Percentiles rank a stretch among this genome's conserved stretches.
Evolutionary conservation across 1,140 invertebrate species (phyloP).

Genomic region (Chymomyza costata): DNA sequence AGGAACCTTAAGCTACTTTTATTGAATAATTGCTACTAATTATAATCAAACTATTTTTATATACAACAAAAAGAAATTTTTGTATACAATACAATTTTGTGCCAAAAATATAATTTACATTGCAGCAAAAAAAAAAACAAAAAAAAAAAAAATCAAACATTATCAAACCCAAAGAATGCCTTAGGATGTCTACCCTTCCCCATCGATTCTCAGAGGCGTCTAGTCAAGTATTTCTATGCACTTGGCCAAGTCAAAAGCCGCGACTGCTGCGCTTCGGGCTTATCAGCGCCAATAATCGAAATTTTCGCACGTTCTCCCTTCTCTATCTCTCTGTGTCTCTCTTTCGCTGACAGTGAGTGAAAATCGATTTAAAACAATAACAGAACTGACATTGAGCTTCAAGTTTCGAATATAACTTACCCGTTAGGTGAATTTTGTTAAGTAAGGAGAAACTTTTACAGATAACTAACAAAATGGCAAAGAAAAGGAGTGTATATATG

Average conservation of each 20-base stretch:
- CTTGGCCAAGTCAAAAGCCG: too few relatives aligned
- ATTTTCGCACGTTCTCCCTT: conserved; percentile 23
- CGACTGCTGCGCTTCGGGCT: conserved; percentile 16
- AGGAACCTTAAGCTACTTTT: too few relatives aligned
- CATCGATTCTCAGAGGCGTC: background rate
- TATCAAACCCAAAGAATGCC: conserved; percentile 11
- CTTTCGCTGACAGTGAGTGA: conserved; percentile 32
- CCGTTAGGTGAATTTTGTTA: too few relatives aligned
- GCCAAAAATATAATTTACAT: conserved; percentile 52
- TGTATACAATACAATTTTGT: conserved; percentile 11
- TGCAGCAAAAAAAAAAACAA: conserved; percentile 22
- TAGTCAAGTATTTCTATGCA: background rate
- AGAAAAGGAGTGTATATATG: background rate
- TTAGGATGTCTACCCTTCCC: background rate
- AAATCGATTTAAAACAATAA: conserved; percentile 42
- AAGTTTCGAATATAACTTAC: background rate
- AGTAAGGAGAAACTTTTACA: conserved; percentile 9
- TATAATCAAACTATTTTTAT: conserved; percentile 30
- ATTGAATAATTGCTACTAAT: background rate
- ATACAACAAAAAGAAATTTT: conserved; percentile 15
- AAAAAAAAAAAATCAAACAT: conserved; percentile 18
- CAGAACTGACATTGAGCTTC: conserved; percentile 1
- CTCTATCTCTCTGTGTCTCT: conserved; percentile 14
- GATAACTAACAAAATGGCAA: background rate
- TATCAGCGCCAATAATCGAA: conserved; percentile 46